Conservation (phyloP, 2,888 invertebrate genomes). For the Drepana falcataria region DNA sequence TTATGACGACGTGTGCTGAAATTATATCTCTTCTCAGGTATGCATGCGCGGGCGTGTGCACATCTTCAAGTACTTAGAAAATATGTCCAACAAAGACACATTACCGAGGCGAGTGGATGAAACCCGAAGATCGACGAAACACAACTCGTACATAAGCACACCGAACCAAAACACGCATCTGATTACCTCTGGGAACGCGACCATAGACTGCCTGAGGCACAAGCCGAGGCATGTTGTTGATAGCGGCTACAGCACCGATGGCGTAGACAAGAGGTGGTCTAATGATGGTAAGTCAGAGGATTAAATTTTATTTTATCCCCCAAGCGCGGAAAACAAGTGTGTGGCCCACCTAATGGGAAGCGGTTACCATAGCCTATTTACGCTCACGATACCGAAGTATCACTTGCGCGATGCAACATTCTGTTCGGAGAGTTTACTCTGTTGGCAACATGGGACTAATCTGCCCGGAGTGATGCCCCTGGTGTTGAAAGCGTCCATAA, state of each 20-base stretch:
- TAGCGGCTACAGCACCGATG: conserved; percentile 94
- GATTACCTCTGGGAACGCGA: conserved; percentile 66
- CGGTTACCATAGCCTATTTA: no score
- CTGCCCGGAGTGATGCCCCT: no score
- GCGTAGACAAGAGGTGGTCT: conserved; percentile 90
- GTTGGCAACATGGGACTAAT: no score
- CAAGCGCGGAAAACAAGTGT: no score
- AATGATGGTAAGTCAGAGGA: conserved; percentile 80
- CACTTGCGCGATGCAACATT: no score
- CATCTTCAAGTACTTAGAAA: conserved; percentile 96
- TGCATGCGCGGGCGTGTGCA: conserved; percentile 96
- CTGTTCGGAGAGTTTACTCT: no score
- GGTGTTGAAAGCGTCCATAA: no score
- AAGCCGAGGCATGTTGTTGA: conserved; percentile 86
- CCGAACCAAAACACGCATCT: conserved; percentile 53
- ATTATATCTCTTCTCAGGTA: conserved; percentile 72
- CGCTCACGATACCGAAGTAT: no score
- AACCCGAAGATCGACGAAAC: conserved; percentile 63
- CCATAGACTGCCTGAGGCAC: conserved; percentile 70
- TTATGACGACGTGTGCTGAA: neutral
- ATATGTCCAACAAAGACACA: conserved; percentile 86
- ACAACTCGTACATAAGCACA: conserved; percentile 58
- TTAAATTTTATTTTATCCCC: no score
- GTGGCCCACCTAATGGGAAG: no score
- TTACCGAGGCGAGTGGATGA: conserved; percentile 70